Percentiles rank a stretch among this genome's conserved stretches.
Evolutionary conservation across 2,888 invertebrate species (phyloP).

Genomic region (Drosophila incognita): DNA sequence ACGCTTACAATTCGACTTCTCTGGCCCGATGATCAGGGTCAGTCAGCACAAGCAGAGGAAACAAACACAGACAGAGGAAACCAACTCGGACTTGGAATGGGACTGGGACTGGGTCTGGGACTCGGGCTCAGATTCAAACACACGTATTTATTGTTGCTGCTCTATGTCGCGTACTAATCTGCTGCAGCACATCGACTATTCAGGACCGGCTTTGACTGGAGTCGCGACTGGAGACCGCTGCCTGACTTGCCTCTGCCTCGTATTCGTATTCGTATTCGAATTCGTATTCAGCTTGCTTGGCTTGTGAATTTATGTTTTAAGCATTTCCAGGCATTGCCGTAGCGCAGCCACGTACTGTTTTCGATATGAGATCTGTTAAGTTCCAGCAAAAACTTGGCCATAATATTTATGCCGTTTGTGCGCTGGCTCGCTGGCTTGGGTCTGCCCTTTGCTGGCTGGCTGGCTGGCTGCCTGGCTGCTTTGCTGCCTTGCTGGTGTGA

Average conservation of each 20-base stretch:
- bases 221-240: conserved; percentile 13
- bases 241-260: conserved; percentile 8
- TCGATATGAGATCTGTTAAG: conserved; percentile 75
- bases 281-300: conserved; percentile 1
- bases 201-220: conserved; percentile 16
- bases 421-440: conserved; percentile 32
- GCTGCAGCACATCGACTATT: conserved; percentile 52
- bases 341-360: conserved; percentile 54
- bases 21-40: conserved; percentile 38
- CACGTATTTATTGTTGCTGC: conserved; percentile 9
- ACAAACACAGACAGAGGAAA: conserved; percentile 9
- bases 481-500: conserved; percentile 74
- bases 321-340: conserved; percentile 64
- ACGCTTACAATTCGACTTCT: background rate
- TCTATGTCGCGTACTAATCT: conserved; percentile 49
- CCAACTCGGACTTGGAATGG: background rate
- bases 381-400: conserved; percentile 61
- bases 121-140: conserved; percentile 7
- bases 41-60: conserved; percentile 29
- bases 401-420: conserved; percentile 74
- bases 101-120: background rate
- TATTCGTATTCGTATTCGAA: background rate
- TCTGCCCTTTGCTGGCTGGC: conserved; percentile 51
- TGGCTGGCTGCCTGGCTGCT: background rate
- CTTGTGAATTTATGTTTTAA: conserved; percentile 61